Conservation (phyloP, 2,888 invertebrate species). For the Dasypogon diadema region DNA sequence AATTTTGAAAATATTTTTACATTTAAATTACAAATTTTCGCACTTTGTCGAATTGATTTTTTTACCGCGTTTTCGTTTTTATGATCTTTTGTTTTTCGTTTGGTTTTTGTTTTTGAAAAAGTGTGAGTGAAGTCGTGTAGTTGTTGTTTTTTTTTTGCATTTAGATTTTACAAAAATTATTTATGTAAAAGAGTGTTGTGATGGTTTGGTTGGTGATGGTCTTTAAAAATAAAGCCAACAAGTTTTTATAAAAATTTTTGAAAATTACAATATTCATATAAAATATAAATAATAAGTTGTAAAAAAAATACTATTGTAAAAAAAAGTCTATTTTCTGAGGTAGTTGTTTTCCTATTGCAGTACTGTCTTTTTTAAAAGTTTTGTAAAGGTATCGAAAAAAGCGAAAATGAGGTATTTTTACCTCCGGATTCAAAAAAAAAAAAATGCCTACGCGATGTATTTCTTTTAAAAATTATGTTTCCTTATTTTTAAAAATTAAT, state of each 20-base stretch:
- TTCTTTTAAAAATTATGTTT: conserved; percentile 25
- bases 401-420: conserved; percentile 58
- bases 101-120: conserved; percentile 9
- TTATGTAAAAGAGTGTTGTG: no score
- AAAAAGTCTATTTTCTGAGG: conserved; percentile 62
- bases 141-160: no score
- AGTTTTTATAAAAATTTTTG: no score
- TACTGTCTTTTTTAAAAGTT: conserved; percentile 61
- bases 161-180: no score
- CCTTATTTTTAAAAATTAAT: background rate
- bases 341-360: conserved; percentile 69
- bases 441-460: conserved; percentile 25
- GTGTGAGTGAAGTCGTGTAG: no score
- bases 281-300: conserved; percentile 39
- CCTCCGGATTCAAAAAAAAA: no score
- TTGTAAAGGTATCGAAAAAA: conserved; percentile 44
- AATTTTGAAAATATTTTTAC: conserved; percentile 24
- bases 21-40: background rate
- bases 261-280: background rate
- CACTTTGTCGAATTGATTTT: conserved; percentile 2
- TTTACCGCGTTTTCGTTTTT: conserved; percentile 5
- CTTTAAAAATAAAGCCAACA: no score
- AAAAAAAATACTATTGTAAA: conserved; percentile 45
- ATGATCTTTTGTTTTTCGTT: background rate
- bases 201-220: no score